Percentiles rank a stretch among this genome's conserved stretches.
Evolutionary conservation across 2,797 vertebrate genomes (phyloP).

Genomic region (Mastacembelus armatus): DNA sequence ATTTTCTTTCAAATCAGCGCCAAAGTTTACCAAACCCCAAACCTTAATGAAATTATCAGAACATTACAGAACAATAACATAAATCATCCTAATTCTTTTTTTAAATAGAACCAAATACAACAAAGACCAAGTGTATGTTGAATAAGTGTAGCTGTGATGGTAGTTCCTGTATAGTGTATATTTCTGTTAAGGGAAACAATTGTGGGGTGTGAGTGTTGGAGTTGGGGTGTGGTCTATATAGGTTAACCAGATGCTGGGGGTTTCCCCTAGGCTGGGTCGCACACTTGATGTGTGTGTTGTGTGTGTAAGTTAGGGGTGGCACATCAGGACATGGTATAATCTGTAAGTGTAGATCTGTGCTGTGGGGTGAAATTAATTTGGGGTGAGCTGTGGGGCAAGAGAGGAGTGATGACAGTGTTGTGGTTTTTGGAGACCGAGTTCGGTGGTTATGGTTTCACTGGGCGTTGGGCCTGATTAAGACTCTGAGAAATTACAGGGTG

Average conservation of each 20-base stretch:
- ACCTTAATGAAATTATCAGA: no score
- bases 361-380: slow-evolving; percentile 33
- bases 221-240: slow-evolving; percentile 33
- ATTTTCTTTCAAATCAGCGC: no score
- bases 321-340: slow-evolving; percentile 7
- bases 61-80: no score
- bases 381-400: slow-evolving; percentile 22
- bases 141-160: neutral
- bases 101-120: no score
- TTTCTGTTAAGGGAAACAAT: slow-evolving; percentile 23
- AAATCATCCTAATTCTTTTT: no score
- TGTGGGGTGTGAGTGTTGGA: slow-evolving; percentile 25
- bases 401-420: slow-evolving; percentile 24
- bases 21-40: no score
- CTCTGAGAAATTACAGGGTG: slow-evolving; percentile 42
- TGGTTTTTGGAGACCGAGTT: slow-evolving; percentile 15
- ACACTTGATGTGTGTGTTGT: neutral
- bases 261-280: slow-evolving; percentile 42
- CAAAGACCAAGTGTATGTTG: no score
- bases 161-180: slow-evolving; percentile 24
- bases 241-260: slow-evolving; percentile 27
- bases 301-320: neutral
- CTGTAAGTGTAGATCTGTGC: slow-evolving; percentile 11
- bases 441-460: slow-evolving; percentile 40
- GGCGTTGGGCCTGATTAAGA: slow-evolving; percentile 8